Base-by-base conservation (phyloP, 2,797 vertebrate species). In the Aldrovandia affinis region DNA sequence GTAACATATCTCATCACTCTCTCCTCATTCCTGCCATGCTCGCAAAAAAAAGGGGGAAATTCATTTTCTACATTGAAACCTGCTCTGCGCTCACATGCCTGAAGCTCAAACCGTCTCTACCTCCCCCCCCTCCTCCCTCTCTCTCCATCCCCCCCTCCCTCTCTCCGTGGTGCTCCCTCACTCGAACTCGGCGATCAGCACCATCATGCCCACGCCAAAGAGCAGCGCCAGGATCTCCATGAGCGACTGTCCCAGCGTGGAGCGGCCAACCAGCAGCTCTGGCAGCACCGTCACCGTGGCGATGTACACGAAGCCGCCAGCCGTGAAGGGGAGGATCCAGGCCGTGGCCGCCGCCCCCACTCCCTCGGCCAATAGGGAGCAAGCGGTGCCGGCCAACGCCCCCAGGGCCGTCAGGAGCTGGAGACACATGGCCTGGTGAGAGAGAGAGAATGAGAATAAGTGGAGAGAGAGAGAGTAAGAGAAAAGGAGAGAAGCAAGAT, bases 321-420 rank as follows among this genome's bases (percentile, higher is more conserved):
- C 97, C 0, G 97, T 98, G 92, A 98, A 98, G 0, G 97, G 97
- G 78, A 98, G 92, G 89, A 98, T 96, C 97, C 97, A 98, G 88
- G 96, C 93, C 0, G 96, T 97, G 0, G 97, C 97, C 0, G 96
- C 88, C 0, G 95, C 95, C 0, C 96, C 96, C 28, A 96, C 93
- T 0, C 97, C 97, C 88, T 98, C 97, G 0, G 97, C 96, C 90
- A 98, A 83, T 20, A 98, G 94, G 7, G 97, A 97, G 93, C 96
- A 97, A n/a, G 92, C 91, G 0, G 97, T 97, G 84, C 97, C 97
- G 0, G 96, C 96, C 86, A 98, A 89, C 0, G 97, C 97, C 0
- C 97, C 97, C 70, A 97, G 3, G 0, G 97, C 97, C 0, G 97
- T 98, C 83, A 97, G 90, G 88, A 98, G 96, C 92, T 98, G 97